phyloP scores from a whole-genome alignment of 53 echinoderm and acorn worm genomes.

The Luidia sarsii region DNA sequence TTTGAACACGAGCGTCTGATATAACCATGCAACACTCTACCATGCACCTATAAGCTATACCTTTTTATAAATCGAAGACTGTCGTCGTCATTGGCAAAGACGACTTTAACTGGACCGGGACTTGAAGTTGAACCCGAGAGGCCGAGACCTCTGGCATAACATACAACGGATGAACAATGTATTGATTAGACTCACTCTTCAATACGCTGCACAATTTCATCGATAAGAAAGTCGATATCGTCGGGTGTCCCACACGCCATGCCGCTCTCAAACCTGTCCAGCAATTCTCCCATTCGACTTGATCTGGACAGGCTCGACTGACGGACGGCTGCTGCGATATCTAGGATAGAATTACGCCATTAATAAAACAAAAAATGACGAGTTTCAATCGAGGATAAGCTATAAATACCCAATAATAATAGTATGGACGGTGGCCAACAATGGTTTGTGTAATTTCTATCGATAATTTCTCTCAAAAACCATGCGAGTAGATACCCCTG shows the following conservation, averaged over 20 bases:
- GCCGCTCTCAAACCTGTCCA: constrained; percentile 13
- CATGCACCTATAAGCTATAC: too few species aligned
- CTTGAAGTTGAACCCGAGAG: neutral
- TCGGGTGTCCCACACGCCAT: constrained; percentile 10
- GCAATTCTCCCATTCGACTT: constrained; percentile 10
- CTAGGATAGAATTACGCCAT: too few species aligned
- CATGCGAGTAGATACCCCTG: too few species aligned
- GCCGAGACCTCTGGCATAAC: neutral
- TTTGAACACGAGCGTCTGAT: neutral
- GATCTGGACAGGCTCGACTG: constrained; percentile 32
- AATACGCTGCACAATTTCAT: constrained; percentile 20
- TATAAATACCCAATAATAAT: too few species aligned
- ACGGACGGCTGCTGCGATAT: constrained; percentile 24
- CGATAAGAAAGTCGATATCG: constrained; percentile 38
- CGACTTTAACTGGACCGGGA: too few species aligned
- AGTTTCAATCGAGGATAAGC: too few species aligned
- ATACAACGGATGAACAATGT: neutral
- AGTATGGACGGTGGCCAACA: too few species aligned
- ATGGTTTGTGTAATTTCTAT: too few species aligned
- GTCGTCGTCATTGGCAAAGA: too few species aligned
- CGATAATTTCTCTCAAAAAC: too few species aligned
- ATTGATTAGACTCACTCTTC: constrained; percentile 4
- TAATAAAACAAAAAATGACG: too few species aligned
- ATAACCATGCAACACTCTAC: neutral
- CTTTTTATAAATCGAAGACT: too few species aligned